A percentile compares a stretch with the other conserved stretches of the same genome.
These are phyloP conservation scores for Colius striatus DNA, from an alignment of 2,113 vertebrate genomes.

Conservation along the genomic window DNA sequence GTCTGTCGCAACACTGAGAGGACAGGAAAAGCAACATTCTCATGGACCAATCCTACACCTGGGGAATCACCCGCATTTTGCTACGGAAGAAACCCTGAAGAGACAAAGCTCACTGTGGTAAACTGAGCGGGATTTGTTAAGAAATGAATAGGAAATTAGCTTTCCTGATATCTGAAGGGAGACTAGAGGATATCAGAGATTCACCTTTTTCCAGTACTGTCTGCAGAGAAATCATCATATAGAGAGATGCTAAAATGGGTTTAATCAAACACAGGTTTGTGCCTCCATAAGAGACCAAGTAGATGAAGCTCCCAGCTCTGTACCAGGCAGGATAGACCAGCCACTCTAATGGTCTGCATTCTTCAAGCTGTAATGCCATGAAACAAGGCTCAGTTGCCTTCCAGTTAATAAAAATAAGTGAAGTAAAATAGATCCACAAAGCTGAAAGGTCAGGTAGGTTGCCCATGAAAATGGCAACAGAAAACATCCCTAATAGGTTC, in stretches of 20 bases:
- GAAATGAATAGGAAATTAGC: background rate
- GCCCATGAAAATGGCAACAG: background rate
- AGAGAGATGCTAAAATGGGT: background rate
- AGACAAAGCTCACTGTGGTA: background rate
- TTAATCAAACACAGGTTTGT: background rate
- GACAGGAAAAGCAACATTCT: background rate
- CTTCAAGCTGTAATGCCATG: background rate
- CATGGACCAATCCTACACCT: background rate
- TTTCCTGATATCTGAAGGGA: background rate
- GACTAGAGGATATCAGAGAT: background rate
- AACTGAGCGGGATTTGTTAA: background rate
- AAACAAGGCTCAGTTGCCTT: conserved; percentile 1
- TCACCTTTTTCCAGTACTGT: background rate
- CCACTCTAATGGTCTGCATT: background rate
- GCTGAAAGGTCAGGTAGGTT: background rate
- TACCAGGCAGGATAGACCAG: background rate
- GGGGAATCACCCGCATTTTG: background rate
- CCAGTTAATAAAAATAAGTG: conserved; percentile 18
- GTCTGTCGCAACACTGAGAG: background rate
- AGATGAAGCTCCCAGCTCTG: background rate
- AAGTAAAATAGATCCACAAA: background rate
- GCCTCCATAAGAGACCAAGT: background rate
- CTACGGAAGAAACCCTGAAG: background rate
- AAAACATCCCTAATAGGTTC: background rate
- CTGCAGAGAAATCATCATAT: background rate